Evolutionary conservation across 2,797 vertebrate species (phyloP).

Genomic region (Chelon auratus): DNA sequence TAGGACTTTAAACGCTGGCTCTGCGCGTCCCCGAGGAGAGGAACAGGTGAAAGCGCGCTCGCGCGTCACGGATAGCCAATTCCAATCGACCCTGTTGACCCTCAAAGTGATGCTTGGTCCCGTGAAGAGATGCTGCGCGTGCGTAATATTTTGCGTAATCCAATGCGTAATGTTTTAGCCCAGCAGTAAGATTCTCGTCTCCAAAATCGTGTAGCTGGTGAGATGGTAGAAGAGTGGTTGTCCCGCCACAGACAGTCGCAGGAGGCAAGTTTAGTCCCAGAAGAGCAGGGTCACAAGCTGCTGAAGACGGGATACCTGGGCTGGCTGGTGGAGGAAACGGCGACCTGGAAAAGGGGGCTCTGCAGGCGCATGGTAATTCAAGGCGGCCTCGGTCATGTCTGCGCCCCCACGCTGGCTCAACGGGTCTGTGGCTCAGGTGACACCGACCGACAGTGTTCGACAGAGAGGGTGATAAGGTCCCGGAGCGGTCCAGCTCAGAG

Average conservation of each 20-base stretch:
- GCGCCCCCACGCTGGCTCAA: constrained; percentile 70
- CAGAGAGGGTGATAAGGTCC: constrained; percentile 68
- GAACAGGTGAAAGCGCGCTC: constrained; percentile 87
- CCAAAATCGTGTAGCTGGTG: constrained; percentile 17
- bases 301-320: constrained; percentile 73
- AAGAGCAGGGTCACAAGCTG: constrained; percentile 66
- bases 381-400: constrained; percentile 81
- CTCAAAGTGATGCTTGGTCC: constrained; percentile 51
- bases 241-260: constrained; percentile 37
- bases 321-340: constrained; percentile 70
- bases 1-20: constrained; percentile 69
- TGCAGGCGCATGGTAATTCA: constrained; percentile 77
- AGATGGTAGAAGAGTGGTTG: constrained; percentile 31
- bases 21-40: constrained; percentile 74
- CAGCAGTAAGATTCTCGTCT: constrained; percentile 31
- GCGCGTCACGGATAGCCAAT: constrained; percentile 64
- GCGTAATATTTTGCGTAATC: constrained; percentile 75
- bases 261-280: constrained; percentile 67
- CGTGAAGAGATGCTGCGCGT: constrained; percentile 41
- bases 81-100: constrained; percentile 65
- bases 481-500: constrained; percentile 81
- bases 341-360: constrained; percentile 73
- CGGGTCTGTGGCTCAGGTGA: constrained; percentile 72
- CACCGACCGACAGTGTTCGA: constrained; percentile 71
- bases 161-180: constrained; percentile 65